A percentile compares a stretch with the other conserved stretches of the same genome.
phyloP scores from a whole-genome alignment of 2,797 vertebrate species.

The Ctenopoma multispine region DNA sequence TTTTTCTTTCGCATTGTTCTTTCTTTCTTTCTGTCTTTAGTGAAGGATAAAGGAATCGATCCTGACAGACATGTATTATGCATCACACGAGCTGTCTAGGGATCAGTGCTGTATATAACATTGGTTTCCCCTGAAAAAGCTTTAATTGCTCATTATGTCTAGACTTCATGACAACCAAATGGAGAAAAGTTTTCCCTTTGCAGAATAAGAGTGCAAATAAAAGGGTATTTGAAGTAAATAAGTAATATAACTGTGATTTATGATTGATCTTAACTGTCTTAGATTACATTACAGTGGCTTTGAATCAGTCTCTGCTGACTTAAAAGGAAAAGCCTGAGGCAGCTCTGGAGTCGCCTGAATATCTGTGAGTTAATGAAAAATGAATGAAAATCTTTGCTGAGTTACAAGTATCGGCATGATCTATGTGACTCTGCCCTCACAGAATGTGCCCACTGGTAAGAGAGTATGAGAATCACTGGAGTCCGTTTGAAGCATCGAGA shows the following conservation, averaged over 20 bases:
- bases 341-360: constrained; percentile 10
- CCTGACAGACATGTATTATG: constrained; percentile 53
- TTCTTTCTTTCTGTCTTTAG: constrained; percentile 3
- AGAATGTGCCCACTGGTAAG: constrained; percentile 11
- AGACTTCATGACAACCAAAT: neutral
- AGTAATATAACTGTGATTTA: constrained; percentile 11
- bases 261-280: constrained; percentile 8
- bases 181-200: neutral
- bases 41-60: constrained; percentile 25
- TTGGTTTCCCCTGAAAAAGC: constrained; percentile 18
- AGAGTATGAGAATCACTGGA: constrained; percentile 9
- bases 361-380: constrained; percentile 51
- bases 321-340: constrained; percentile 30
- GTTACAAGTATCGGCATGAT: constrained; percentile 28
- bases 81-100: constrained; percentile 34
- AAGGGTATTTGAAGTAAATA: constrained; percentile 31
- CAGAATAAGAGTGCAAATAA: constrained; percentile 4
- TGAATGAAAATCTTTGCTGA: constrained; percentile 27
- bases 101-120: constrained; percentile 19
- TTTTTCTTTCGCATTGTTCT: constrained; percentile 3
- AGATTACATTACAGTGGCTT: neutral
- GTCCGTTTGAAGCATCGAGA: constrained; percentile 20
- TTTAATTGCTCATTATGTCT: constrained; percentile 7
- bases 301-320: constrained; percentile 18
- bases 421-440: constrained; percentile 1